Conservation (phyloP, 2,888 invertebrate species). For the Rhamphomyia laevipes region DNA sequence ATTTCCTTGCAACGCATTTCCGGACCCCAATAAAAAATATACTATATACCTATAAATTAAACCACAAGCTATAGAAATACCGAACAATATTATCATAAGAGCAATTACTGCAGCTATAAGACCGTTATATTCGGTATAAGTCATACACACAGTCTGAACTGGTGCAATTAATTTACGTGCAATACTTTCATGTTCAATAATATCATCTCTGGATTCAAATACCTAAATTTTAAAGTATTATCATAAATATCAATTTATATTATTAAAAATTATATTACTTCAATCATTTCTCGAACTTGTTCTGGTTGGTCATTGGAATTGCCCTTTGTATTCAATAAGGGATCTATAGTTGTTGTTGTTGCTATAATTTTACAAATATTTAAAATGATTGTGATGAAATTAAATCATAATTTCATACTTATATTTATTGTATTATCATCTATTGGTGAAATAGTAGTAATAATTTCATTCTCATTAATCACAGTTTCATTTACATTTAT, state of each 20-base stretch:
- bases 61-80: constrained; percentile 59
- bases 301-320: constrained; percentile 43
- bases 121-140: constrained; percentile 73
- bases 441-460: constrained; percentile 24
- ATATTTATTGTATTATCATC: constrained; percentile 23
- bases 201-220: constrained; percentile 66
- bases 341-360: background rate
- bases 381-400: background rate
- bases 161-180: constrained; percentile 54
- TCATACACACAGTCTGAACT: constrained; percentile 62
- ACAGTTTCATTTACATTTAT: constrained; percentile 30
- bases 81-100: constrained; percentile 60
- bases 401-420: constrained; percentile 19
- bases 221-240: constrained; percentile 43
- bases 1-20: background rate
- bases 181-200: constrained; percentile 46
- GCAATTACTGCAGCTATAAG: constrained; percentile 68
- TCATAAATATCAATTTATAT: background rate
- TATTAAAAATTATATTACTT: constrained; percentile 41
- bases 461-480: constrained; percentile 20
- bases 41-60: constrained; percentile 57
- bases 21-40: background rate
- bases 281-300: constrained; percentile 80
- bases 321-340: constrained; percentile 9
- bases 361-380: background rate